These are phyloP conservation scores for Odontomachus brunneus DNA, from an alignment of 1,140 invertebrate species.

Conservation along the genomic window DNA sequence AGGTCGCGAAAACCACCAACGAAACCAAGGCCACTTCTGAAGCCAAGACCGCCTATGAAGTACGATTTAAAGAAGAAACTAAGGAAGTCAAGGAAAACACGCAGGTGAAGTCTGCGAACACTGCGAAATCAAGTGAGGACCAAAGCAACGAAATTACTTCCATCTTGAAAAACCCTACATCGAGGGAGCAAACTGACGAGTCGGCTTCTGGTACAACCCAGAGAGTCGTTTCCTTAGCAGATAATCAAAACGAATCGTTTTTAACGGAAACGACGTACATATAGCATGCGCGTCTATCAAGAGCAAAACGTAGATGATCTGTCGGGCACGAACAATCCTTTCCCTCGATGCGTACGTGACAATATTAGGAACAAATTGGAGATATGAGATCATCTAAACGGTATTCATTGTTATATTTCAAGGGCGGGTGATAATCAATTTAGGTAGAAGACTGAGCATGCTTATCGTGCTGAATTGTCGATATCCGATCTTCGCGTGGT, in stretches of 20 bases:
- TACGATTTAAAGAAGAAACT: neutral
- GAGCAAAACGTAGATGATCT: slow-evolving; percentile 20
- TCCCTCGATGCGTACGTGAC: slow-evolving; percentile 8
- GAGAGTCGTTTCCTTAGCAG: slow-evolving; percentile 52
- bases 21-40: too few species aligned
- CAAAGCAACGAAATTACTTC: neutral
- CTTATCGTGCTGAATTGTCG: slow-evolving; percentile 25
- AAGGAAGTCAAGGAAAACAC: neutral
- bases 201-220: neutral
- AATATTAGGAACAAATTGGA: neutral
- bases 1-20: slow-evolving; percentile 39
- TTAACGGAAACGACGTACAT: slow-evolving; percentile 70
- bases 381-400: neutral
- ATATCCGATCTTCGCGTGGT: slow-evolving; percentile 28
- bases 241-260: slow-evolving; percentile 53
- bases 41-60: slow-evolving; percentile 60
- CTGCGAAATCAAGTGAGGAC: neutral
- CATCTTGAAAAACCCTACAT: neutral
- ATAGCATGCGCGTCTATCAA: slow-evolving; percentile 42
- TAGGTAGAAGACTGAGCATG: slow-evolving; percentile 54
- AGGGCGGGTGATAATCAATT: slow-evolving; percentile 12
- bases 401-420: slow-evolving; percentile 52
- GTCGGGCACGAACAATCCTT: neutral
- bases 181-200: slow-evolving; percentile 10
- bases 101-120: neutral